A percentile compares a stretch with the other conserved stretches of the same genome.
Evolutionary conservation across 37 sponge, comb jelly and placozoan species (phyloP).

Genomic region (Ianthella basta): DNA sequence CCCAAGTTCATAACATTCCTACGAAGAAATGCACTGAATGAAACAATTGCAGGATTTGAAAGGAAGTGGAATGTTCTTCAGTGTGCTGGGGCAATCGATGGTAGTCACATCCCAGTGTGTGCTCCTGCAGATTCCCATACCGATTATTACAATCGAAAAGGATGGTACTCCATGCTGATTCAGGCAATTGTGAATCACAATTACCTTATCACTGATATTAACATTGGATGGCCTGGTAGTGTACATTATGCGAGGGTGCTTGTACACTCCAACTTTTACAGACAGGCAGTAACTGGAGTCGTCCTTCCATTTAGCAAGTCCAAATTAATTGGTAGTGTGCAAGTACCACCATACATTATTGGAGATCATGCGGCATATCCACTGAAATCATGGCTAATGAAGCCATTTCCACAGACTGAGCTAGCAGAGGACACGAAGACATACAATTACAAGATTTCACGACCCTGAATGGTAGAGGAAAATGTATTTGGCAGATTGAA

Average conservation of each 20-base stretch:
- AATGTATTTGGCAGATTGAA: constrained; percentile 29
- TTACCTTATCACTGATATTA: constrained; percentile 7
- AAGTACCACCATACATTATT: constrained; percentile 13
- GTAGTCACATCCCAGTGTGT: constrained; percentile 13
- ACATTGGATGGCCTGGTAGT: constrained; percentile 24
- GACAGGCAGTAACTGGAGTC: too few relatives aligned
- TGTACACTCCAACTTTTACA: neutral
- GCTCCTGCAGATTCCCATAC: neutral
- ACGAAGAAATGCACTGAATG: too few relatives aligned
- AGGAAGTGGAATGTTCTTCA: constrained; percentile 8
- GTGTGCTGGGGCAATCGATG: constrained; percentile 24
- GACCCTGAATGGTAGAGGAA: constrained; percentile 17
- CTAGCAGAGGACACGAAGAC: neutral
- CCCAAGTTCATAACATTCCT: neutral
- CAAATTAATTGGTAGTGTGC: neutral
- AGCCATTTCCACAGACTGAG: neutral
- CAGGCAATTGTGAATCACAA: constrained; percentile 11
- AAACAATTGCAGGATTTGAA: neutral
- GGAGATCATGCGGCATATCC: constrained; percentile 28
- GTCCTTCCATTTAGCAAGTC: neutral
- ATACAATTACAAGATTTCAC: constrained; percentile 12
- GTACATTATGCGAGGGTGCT: constrained; percentile 20
- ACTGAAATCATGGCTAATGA: constrained; percentile 9
- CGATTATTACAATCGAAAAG: constrained; percentile 21
- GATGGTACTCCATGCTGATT: neutral